phyloP scores from a whole-genome alignment of 2,113 vertebrate species.

The Tetrao urogallus region DNA sequence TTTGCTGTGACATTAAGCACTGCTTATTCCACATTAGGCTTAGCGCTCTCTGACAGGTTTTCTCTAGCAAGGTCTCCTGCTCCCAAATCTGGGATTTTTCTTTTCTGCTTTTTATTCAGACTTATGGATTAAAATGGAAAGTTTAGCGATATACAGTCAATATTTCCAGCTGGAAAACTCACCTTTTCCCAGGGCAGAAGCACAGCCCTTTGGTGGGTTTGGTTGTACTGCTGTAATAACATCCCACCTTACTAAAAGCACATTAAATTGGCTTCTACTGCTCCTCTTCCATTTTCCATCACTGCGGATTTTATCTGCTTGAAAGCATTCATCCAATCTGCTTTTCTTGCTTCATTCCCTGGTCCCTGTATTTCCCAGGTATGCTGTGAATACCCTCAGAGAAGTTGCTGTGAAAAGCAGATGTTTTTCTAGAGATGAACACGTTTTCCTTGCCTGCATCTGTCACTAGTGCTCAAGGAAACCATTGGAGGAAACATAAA shows the following conservation, averaged over 20 bases:
- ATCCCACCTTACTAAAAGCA: slow-evolving; percentile 23
- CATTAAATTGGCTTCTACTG: slow-evolving; percentile 1
- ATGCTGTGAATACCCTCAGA: not conserved
- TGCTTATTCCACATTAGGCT: slow-evolving; percentile 68
- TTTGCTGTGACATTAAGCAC: slow-evolving; percentile 72
- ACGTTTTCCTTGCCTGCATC: not conserved
- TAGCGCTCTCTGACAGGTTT: slow-evolving; percentile 54
- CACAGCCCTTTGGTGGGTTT: not conserved
- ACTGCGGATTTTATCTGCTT: slow-evolving; percentile 22
- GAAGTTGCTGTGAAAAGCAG: not conserved
- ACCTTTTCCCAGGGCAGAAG: not conserved
- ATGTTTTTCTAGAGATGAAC: not conserved
- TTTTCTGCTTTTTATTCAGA: slow-evolving; percentile 63
- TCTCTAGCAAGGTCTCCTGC: slow-evolving; percentile 46
- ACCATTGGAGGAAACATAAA: not conserved
- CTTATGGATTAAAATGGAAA: slow-evolving; percentile 63
- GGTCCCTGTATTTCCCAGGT: not conserved
- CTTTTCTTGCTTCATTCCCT: not conserved
- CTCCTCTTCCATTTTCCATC: slow-evolving; percentile 32
- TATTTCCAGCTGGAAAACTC: slow-evolving; percentile 26
- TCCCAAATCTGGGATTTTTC: slow-evolving; percentile 60
- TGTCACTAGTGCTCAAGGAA: not conserved
- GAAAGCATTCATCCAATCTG: slow-evolving; percentile 11
- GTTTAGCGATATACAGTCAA: not conserved
- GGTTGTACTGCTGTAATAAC: not conserved